Evolutionary conservation across 2,797 vertebrate genomes (phyloP).

Genomic region (Rhabdophis nuchalis): DNA sequence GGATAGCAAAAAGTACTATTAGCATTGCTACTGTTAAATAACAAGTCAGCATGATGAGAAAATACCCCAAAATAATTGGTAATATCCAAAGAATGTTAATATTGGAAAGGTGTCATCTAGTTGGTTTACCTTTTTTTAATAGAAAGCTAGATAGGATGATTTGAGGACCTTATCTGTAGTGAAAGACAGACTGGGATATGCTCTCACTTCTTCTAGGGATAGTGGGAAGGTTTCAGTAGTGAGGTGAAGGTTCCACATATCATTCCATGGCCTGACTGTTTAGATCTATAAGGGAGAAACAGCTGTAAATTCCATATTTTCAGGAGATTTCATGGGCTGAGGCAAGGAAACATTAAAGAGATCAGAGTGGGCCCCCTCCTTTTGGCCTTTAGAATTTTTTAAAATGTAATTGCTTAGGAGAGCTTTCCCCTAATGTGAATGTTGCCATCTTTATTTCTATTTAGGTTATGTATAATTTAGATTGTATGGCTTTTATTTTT

Average conservation of each 20-base stretch:
- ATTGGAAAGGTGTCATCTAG: not conserved
- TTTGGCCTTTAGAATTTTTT: not conserved
- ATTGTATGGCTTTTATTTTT: not conserved
- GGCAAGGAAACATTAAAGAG: not conserved
- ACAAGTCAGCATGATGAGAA: not conserved
- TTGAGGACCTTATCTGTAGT: not conserved
- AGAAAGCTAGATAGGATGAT: not conserved
- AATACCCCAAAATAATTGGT: not conserved
- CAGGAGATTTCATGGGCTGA: not conserved
- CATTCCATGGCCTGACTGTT: not conserved
- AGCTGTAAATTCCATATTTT: not conserved
- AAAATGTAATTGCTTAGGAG: not conserved
- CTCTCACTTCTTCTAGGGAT: not conserved
- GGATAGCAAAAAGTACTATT: not conserved
- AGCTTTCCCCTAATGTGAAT: not conserved
- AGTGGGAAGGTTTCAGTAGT: not conserved
- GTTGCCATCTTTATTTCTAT: not conserved
- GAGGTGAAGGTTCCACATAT: not conserved
- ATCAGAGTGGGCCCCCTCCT: not conserved
- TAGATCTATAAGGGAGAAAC: not conserved
- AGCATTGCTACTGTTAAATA: not conserved
- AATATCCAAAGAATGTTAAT: not conserved
- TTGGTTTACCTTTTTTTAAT: not conserved
- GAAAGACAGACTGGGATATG: not conserved
- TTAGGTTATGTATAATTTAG: not conserved